Evolutionary conservation across 2,797 vertebrate genomes (phyloP).

Genomic region (Eulemur albifrons): DNA sequence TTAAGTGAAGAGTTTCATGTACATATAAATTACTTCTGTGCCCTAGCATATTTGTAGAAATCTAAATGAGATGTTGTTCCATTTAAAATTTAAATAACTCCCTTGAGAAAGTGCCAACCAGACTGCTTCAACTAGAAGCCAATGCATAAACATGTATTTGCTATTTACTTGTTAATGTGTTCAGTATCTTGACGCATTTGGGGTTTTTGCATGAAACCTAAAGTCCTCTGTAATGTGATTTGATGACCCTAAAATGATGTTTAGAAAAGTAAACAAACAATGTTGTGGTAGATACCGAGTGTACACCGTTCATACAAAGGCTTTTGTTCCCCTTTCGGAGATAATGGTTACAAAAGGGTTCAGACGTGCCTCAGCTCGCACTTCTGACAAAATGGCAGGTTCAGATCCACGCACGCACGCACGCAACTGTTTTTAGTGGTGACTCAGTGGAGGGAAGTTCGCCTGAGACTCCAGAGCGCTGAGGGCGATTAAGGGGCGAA

Average conservation of each 20-base stretch:
- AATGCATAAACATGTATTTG: conserved; percentile 74
- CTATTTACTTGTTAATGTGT: conserved; percentile 71
- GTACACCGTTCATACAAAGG: neutral
- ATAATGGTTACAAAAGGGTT: neutral
- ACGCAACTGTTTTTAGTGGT: neutral
- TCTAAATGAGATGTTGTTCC: conserved; percentile 78
- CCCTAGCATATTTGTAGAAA: conserved; percentile 75
- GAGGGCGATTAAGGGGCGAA: neutral
- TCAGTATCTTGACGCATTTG: conserved; percentile 25
- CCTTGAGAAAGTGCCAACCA: conserved; percentile 79
- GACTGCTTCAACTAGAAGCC: conserved; percentile 73
- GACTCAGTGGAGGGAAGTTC: conserved; percentile 41
- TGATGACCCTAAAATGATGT: conserved; percentile 17
- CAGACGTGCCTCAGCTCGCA: neutral
- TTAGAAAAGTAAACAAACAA: conserved; percentile 12
- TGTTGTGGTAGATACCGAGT: neutral
- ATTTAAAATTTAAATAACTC: conserved; percentile 82
- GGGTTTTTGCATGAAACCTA: neutral
- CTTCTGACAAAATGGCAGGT: conserved; percentile 49
- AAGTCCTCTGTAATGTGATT: conserved; percentile 44
- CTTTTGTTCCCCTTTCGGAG: neutral
- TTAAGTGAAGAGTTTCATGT: conserved; percentile 72
- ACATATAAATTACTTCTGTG: conserved; percentile 78
- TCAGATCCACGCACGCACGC: neutral
- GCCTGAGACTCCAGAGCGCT: neutral